Base-by-base conservation (phyloP, 1,140 invertebrate genomes). In the Bombus difficillimus region DNA sequence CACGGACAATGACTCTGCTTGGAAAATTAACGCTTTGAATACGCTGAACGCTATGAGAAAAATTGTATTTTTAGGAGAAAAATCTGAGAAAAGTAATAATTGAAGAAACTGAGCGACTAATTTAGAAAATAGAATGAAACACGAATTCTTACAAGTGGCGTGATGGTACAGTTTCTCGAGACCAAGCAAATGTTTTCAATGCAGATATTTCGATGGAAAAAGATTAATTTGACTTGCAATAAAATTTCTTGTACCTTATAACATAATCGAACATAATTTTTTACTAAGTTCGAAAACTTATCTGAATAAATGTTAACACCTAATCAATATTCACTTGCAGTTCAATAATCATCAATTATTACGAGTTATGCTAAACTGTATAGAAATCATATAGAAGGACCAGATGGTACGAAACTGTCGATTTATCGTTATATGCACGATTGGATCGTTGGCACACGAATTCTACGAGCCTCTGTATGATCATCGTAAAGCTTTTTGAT, bases 401-500 rank as follows among this genome's bases (percentile, higher is more conserved):
- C 4, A 59, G 34, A 39, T 59, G 47, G 32, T 9, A 43, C 15
- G 37, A 43, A 72, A 59, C 37, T 53, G 34, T 59, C 8, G 25
- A 73, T 81, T 73, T 62, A 81, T 73, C 34, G 68, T 62, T 62
- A 10, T 37, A 68, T 25, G 18, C 32, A 37, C 72, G 62, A 57
- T 69, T n/a, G 73, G 37, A 62, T 85, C 68, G 53, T 62, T 73
- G 83, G 57, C 77, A 80, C 39, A 37, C 32, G 68, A 72, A 62
- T 37, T 64, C 77, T 18, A 25, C 47, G 62, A 77, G 41, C 25
- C 39, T 32, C 66, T 72, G 25, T 34, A 62, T 18, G 76, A 72
- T 72, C 57, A 34, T 68, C 43, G 34, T 37, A 57, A 74, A 74
- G 78, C 74, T 85, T 1, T 81, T 85, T 81, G 84, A 85, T 81